These are phyloP conservation scores for Sylvia borin DNA, from an alignment of 2,797 vertebrate species.

Conservation along the genomic window DNA sequence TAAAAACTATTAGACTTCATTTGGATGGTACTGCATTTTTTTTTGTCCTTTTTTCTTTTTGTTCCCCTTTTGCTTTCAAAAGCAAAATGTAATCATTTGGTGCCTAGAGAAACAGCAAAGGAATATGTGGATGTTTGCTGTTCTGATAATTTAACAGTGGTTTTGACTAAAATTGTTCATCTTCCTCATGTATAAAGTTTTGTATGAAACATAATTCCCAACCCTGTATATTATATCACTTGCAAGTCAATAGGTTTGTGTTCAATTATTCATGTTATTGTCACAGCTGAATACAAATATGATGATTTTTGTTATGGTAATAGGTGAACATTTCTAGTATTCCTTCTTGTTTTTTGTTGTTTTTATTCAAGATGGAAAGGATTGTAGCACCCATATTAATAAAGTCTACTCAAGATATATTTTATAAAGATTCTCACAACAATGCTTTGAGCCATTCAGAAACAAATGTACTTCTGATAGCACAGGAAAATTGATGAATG, in stretches of 20 bases:
- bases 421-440: not conserved
- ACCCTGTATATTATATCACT: not conserved
- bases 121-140: not conserved
- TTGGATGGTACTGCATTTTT: not conserved
- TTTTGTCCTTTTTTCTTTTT: not conserved
- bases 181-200: not conserved
- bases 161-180: not conserved
- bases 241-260: not conserved
- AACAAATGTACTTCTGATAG: not conserved
- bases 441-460: not conserved
- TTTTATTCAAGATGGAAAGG: not conserved
- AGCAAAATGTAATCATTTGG: not conserved
- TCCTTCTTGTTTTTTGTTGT: not conserved
- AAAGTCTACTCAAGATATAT: not conserved
- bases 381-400: not conserved
- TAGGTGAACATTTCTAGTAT: not conserved
- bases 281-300: not conserved
- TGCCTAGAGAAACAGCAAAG: not conserved
- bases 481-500: not conserved
- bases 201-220: not conserved
- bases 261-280: not conserved
- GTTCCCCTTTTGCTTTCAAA: not conserved
- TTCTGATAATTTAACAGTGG: not conserved
- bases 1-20: not conserved
- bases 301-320: not conserved